Evolutionary conservation across 1,140 invertebrate species (phyloP), one percentile per base, ranked within the genome.

Genomic region (Danaus plexippus): DNA sequence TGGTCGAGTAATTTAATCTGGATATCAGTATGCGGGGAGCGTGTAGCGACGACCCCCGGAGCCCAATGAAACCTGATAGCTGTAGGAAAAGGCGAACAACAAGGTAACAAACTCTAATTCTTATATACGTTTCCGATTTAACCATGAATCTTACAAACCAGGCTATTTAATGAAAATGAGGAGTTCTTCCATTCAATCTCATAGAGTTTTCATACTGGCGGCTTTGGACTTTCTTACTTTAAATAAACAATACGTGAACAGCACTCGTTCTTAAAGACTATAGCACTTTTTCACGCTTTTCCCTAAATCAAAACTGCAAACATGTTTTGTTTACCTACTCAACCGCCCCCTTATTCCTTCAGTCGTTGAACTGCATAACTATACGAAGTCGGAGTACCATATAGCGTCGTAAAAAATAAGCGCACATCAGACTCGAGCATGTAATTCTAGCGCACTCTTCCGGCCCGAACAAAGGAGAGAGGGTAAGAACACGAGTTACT

Each of bases 391-490:
- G 76, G 70, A 85, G 82, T 76, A 77, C 77, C 80, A 84, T 84
- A 84, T 84, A 80, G 72, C 76, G 67, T 73, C 74, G 81, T 85
- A 85, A 87, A 85, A 87, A 87, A 85, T 87, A 87, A 87, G 84
- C 84, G 81, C 80, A 77, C 84, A 87, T 87, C 82, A 87, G 82
- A 81, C 76, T 87, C 69, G 80, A 85, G 84, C 84, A 84, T 87
- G 84, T 87, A 87, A 87, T 85, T 87, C 84, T 85, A 87, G 84
- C 81, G 80, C 73, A 81, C 79, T 83, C 84, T 87, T 87, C 84
- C 84, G 81, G 77, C 75, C 75, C 75, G 77, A 84, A 87, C 84
- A 87, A 87, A 87, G 81, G 76, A 82, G 81, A 78, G 83, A 84
- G 84, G 81, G 81, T 83, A 84, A 87, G 80, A 81, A 87, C 84